Evolutionary conservation across 2,888 invertebrate genomes (phyloP).

Genomic region (Xestia rhomboidea): DNA sequence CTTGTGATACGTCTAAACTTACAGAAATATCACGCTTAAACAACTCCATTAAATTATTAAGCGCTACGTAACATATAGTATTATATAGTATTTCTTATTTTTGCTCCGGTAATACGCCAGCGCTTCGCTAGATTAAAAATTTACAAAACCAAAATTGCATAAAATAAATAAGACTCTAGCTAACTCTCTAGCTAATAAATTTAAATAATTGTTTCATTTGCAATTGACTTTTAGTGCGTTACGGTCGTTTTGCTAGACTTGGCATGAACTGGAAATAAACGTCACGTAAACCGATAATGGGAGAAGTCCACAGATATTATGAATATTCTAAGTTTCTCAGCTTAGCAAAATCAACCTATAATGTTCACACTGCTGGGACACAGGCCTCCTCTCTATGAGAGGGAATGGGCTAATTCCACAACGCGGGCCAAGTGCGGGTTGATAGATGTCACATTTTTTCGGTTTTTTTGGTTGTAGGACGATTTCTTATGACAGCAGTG

Average conservation of each 20-base stretch:
- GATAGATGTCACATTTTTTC: no score
- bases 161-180: background rate
- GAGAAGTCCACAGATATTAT: background rate
- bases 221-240: conserved; percentile 26
- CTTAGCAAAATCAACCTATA: no score
- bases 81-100: background rate
- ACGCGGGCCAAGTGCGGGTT: no score
- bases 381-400: no score
- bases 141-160: background rate
- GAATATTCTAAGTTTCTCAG: background rate
- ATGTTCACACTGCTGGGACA: no score
- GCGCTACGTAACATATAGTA: background rate
- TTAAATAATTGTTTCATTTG: conserved; percentile 27
- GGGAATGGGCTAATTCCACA: no score
- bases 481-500: no score
- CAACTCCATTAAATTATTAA: background rate
- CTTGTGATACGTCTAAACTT: no score
- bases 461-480: no score
- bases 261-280: conserved; percentile 34
- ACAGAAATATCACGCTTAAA: background rate
- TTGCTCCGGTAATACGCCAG: background rate
- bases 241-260: conserved; percentile 29
- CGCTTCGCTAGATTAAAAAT: background rate
- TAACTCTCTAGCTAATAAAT: background rate
- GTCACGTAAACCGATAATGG: conserved; percentile 23